Evolutionary conservation across 1,140 invertebrate species (phyloP).

Genomic region (Aphelenchoides besseyi): DNA sequence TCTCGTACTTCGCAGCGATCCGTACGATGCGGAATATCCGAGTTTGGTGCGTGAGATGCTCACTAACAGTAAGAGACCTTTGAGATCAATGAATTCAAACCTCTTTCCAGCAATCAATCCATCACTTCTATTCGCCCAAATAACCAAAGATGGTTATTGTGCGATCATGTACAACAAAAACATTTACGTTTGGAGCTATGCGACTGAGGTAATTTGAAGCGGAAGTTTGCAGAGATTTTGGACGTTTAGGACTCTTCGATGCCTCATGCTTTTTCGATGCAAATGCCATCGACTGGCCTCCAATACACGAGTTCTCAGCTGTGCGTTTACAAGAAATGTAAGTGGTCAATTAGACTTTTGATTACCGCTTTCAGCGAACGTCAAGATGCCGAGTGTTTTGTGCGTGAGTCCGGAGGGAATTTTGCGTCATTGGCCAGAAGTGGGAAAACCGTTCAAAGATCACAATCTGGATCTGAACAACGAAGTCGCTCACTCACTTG

Average conservation of each 20-base stretch:
- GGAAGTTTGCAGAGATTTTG: not conserved
- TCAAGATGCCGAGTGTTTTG: slow-evolving; percentile 23
- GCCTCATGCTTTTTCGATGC: slow-evolving; percentile 24
- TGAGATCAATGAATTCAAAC: not conserved
- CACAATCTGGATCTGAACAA: slow-evolving; percentile 35
- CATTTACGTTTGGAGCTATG: slow-evolving; percentile 30
- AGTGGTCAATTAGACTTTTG: not conserved
- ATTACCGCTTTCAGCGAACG: slow-evolving; percentile 9
- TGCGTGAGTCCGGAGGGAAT: slow-evolving; percentile 30
- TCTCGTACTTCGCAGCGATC: slow-evolving; percentile 19
- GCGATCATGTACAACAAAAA: slow-evolving; percentile 26
- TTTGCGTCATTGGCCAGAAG: slow-evolving; percentile 34
- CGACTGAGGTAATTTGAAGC: slow-evolving; percentile 20
- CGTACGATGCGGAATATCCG: slow-evolving; percentile 35
- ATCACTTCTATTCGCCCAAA: slow-evolving; percentile 8
- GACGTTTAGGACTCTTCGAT: slow-evolving; percentile 23
- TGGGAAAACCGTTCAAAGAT: slow-evolving; percentile 32
- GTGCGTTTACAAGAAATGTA: slow-evolving; percentile 32
- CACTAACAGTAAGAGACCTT: slow-evolving; percentile 16
- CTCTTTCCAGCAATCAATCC: slow-evolving; percentile 19
- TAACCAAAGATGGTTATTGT: slow-evolving; percentile 26
- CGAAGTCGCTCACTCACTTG: slow-evolving; percentile 36
- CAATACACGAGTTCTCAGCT: slow-evolving; percentile 22
- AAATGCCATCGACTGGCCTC: slow-evolving; percentile 27
- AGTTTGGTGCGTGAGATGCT: slow-evolving; percentile 30